phyloP scores from a whole-genome alignment of 2,113 vertebrate genomes.

The Dicrurus megarhynchus region DNA sequence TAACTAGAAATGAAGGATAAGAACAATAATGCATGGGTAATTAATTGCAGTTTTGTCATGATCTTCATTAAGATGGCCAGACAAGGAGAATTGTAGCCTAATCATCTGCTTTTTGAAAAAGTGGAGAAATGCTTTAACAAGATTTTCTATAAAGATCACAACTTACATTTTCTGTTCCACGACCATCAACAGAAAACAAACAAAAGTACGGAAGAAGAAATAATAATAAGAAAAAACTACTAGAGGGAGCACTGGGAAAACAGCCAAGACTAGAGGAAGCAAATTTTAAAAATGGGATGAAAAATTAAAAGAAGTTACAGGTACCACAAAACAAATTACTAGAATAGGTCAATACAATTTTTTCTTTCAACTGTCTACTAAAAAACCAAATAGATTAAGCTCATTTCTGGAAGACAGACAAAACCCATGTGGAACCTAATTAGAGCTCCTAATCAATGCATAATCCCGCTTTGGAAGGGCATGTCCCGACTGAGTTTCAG shows the following conservation, averaged over 20 bases:
- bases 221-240: background rate
- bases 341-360: background rate
- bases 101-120: background rate
- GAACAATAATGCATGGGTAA: background rate
- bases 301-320: background rate
- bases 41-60: background rate
- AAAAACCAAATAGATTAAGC: background rate
- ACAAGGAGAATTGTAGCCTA: background rate
- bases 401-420: background rate
- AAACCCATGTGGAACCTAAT: background rate
- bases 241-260: background rate
- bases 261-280: background rate
- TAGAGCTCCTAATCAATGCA: background rate
- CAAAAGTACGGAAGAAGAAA: background rate
- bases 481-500: background rate
- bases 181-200: background rate
- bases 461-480: background rate
- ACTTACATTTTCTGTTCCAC: background rate
- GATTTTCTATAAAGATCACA: background rate
- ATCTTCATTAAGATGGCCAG: background rate
- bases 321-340: background rate
- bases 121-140: background rate
- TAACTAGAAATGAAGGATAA: background rate
- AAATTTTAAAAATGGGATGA: background rate
- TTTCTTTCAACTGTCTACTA: background rate